Percentiles rank a stretch among this genome's conserved stretches.
These are phyloP conservation scores for Pollenia amentaria DNA, from an alignment of 2,888 invertebrate species.

Conservation along the genomic window DNA sequence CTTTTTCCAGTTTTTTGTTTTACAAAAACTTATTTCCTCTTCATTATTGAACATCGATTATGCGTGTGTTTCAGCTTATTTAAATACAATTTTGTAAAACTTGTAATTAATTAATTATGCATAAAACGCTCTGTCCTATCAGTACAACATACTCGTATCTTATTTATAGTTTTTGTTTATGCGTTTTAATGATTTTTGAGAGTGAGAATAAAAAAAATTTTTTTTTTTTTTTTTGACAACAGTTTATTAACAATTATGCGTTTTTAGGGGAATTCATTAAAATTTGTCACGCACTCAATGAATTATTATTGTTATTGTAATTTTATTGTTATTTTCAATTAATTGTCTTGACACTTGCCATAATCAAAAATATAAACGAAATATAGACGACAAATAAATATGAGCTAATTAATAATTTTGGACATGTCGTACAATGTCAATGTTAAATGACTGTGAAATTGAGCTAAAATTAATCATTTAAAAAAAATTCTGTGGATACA, in stretches of 20 bases:
- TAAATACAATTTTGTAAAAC: conserved; percentile 33
- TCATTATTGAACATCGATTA: no score
- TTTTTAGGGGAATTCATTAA: conserved; percentile 51
- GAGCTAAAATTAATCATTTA: background rate
- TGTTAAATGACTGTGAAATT: background rate
- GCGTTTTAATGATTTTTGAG: conserved; percentile 30
- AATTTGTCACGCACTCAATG: conserved; percentile 55
- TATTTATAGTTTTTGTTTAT: background rate
- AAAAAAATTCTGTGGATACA: no score
- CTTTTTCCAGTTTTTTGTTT: no score
- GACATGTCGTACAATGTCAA: conserved; percentile 31
- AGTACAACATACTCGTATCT: conserved; percentile 1
- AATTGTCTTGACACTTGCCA: conserved; percentile 54
- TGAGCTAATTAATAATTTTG: conserved; percentile 13
- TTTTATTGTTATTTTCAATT: conserved; percentile 49
- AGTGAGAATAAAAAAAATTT: background rate
- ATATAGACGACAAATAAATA: background rate
- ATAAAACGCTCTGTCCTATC: conserved; percentile 60
- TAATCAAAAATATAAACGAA: conserved; percentile 21
- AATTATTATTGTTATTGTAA: conserved; percentile 11
- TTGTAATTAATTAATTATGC: conserved; percentile 66
- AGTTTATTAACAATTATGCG: conserved; percentile 15
- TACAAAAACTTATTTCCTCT: no score
- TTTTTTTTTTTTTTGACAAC: conserved; percentile 15
- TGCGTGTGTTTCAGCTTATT: background rate